A percentile compares a stretch with the other conserved stretches of the same genome.
These are phyloP conservation scores for Nycticryphes semicollaris DNA, from an alignment of 2,113 vertebrate species.

Conservation along the genomic window DNA sequence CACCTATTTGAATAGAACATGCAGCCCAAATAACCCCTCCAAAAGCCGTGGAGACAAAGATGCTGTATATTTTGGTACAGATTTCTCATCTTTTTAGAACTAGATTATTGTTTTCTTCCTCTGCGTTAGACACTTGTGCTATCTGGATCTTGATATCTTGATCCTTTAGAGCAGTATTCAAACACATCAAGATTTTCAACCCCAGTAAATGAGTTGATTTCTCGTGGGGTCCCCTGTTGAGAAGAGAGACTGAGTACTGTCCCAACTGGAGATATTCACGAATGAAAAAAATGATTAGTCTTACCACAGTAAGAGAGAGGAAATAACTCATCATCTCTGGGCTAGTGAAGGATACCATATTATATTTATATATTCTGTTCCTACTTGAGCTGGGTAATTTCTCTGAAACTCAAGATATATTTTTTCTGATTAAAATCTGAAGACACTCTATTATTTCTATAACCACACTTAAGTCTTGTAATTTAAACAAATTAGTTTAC, in stretches of 20 bases:
- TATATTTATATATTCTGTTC: background rate
- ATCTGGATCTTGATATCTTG: background rate
- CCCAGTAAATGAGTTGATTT: background rate
- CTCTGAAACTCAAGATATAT: constrained; percentile 33
- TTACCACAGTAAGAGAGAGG: background rate
- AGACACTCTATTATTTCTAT: constrained; percentile 64
- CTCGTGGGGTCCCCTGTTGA: background rate
- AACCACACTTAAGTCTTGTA: constrained; percentile 46
- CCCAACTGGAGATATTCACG: background rate
- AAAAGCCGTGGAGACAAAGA: background rate
- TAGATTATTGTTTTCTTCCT: background rate
- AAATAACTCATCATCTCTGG: background rate
- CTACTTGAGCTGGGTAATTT: background rate
- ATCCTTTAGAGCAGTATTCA: background rate
- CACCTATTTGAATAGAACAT: background rate
- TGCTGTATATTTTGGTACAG: background rate
- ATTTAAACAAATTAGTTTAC: constrained; percentile 35
- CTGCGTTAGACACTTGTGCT: background rate
- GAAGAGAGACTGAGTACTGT: background rate
- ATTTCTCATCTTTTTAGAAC: background rate
- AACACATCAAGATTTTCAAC: background rate
- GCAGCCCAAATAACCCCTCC: background rate
- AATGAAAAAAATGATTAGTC: background rate
- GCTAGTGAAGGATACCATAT: background rate
- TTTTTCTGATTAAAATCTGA: constrained; percentile 70